phyloP scores from a whole-genome alignment of 2,888 invertebrate genomes.

The Serripes groenlandicus region DNA sequence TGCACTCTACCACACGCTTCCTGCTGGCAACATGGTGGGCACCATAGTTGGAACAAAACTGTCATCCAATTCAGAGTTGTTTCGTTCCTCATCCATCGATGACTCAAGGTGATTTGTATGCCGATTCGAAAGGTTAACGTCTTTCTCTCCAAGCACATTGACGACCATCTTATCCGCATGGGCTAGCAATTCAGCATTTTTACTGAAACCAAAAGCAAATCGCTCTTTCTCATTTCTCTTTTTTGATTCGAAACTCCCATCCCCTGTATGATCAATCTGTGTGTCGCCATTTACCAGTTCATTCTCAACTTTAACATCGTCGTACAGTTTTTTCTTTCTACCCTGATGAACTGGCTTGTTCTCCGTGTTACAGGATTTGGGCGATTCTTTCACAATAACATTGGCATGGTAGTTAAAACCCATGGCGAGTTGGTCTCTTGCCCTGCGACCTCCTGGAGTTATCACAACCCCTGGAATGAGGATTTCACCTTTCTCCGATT shows the following conservation, averaged over 20 bases:
- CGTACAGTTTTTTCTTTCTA: constrained; percentile 7
- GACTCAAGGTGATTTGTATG: constrained; percentile 11
- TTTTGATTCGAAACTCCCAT: constrained; percentile 7
- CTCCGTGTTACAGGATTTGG: constrained; percentile 12
- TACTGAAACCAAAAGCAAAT: constrained; percentile 62
- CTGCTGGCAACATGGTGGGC: constrained; percentile 34
- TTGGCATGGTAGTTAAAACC: constrained; percentile 64
- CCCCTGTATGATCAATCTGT: not conserved
- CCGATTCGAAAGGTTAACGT: not conserved
- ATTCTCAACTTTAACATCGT: not conserved
- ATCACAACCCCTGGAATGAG: constrained; percentile 26
- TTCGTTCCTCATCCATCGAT: constrained; percentile 39
- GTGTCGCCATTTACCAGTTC: not conserved
- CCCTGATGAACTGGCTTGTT: constrained; percentile 18
- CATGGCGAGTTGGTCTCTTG: constrained; percentile 58
- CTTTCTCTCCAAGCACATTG: constrained; percentile 9
- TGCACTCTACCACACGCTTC: constrained; percentile 52
- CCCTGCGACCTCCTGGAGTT: constrained; percentile 38
- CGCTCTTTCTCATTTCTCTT: constrained; percentile 31
- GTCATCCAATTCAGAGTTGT: constrained; percentile 29
- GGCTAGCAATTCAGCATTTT: constrained; percentile 48
- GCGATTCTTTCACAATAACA: constrained; percentile 50
- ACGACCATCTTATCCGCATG: constrained; percentile 7
- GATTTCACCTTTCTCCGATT: constrained; percentile 45
- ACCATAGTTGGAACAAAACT: constrained; percentile 18